Evolutionary conservation across 2,113 vertebrate species (phyloP).

Genomic region (Neolamprologus toae): DNA sequence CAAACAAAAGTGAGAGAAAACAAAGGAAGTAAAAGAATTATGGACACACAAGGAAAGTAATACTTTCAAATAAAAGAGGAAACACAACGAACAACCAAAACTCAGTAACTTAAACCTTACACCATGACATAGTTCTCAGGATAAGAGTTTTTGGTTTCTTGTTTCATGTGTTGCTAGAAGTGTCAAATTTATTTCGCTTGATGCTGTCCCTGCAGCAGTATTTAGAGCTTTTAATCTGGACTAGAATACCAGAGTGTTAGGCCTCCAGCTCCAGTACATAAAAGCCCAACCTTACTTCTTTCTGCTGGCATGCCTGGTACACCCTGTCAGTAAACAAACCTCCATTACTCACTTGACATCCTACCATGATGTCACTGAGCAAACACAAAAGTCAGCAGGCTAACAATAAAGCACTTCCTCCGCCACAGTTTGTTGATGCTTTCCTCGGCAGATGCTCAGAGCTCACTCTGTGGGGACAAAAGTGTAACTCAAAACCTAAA

Average conservation of each 20-base stretch:
- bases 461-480: not conserved
- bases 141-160: not conserved
- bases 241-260: not conserved
- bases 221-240: not conserved
- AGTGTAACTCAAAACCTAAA: constrained; percentile 24
- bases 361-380: constrained; percentile 30
- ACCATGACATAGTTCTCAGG: not conserved
- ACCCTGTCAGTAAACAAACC: constrained; percentile 28
- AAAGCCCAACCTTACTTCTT: not conserved
- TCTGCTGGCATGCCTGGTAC: not conserved
- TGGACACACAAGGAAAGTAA: not conserved
- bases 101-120: not conserved
- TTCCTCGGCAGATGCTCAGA: not conserved
- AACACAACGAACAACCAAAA: not conserved
- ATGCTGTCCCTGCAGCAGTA: accelerated
- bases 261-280: not conserved
- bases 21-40: not conserved
- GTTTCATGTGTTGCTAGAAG: not conserved
- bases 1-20: not conserved
- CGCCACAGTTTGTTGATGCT: not conserved
- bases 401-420: constrained; percentile 25
- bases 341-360: constrained; percentile 20
- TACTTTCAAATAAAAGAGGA: not conserved
- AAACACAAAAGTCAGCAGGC: constrained; percentile 15
- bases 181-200: not conserved